Percentiles rank a stretch among this genome's conserved stretches.
phyloP scores from a whole-genome alignment of 2,113 vertebrate species.

The Globicephala melas region DNA sequence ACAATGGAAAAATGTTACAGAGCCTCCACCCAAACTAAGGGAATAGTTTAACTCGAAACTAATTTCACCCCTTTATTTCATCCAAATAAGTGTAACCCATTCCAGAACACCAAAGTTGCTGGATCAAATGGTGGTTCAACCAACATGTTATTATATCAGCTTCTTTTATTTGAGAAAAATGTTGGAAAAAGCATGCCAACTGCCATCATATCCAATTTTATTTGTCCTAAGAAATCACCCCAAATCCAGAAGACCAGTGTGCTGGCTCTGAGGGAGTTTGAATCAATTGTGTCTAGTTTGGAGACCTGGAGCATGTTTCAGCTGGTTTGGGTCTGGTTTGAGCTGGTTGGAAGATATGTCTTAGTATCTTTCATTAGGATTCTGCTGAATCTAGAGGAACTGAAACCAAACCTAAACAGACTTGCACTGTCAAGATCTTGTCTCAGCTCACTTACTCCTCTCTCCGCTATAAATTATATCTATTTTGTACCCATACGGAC shows the following conservation, averaged over 20 bases:
- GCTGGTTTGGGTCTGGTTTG: not conserved
- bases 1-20: conserved; percentile 16
- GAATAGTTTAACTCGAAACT: not conserved
- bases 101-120: conserved; percentile 37
- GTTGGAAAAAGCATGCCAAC: conserved; percentile 37
- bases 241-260: not conserved
- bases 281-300: not conserved
- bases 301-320: not conserved
- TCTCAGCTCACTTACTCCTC: not conserved
- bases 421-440: not conserved
- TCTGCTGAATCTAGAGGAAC: conserved; percentile 32
- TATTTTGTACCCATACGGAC: not conserved
- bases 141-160: conserved; percentile 55
- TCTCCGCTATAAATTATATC: not conserved
- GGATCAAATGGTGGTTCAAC: conserved; percentile 32
- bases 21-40: not conserved
- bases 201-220: conserved; percentile 18
- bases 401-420: conserved; percentile 3
- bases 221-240: conserved; percentile 39
- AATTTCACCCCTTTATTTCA: conserved; percentile 29
- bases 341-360: not conserved
- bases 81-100: conserved; percentile 1
- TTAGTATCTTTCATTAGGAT: not conserved
- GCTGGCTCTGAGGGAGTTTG: not conserved
- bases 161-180: conserved; percentile 58